phyloP scores from a whole-genome alignment of 2,888 invertebrate species.

The Pterostichus niger region DNA sequence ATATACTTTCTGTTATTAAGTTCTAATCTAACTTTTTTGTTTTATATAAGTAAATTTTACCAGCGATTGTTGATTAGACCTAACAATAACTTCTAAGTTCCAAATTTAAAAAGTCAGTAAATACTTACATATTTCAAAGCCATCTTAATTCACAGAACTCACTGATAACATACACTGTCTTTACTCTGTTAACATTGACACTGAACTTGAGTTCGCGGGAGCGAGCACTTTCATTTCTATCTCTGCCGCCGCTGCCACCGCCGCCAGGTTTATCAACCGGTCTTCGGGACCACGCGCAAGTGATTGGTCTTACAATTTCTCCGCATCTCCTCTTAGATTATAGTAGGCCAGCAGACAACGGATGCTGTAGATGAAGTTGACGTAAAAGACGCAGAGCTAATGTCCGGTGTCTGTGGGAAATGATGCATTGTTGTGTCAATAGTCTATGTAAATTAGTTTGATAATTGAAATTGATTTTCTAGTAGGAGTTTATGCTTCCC shows the following conservation, averaged over 20 bases:
- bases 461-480: too few species aligned
- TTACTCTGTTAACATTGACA: conserved; percentile 73
- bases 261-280: conserved; percentile 22
- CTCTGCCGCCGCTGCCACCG: conserved; percentile 68
- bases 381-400: background rate
- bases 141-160: conserved; percentile 54
- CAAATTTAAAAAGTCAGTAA: background rate
- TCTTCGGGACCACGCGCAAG: conserved; percentile 2
- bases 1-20: too few species aligned
- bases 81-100: background rate
- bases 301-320: conserved; percentile 46
- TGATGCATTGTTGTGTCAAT: too few species aligned
- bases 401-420: background rate
- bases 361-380: conserved; percentile 17
- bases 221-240: conserved; percentile 75
- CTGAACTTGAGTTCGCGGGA: conserved; percentile 72
- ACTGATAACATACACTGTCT: conserved; percentile 25
- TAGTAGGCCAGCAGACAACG: conserved; percentile 36
- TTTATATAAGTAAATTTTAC: too few species aligned
- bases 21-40: too few species aligned
- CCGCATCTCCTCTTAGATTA: conserved; percentile 2
- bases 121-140: conserved; percentile 65
- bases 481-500: too few species aligned
- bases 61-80: too few species aligned
- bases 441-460: too few species aligned